phyloP scores from a whole-genome alignment of 2,888 invertebrate genomes.

The Polymixis lichenea region DNA sequence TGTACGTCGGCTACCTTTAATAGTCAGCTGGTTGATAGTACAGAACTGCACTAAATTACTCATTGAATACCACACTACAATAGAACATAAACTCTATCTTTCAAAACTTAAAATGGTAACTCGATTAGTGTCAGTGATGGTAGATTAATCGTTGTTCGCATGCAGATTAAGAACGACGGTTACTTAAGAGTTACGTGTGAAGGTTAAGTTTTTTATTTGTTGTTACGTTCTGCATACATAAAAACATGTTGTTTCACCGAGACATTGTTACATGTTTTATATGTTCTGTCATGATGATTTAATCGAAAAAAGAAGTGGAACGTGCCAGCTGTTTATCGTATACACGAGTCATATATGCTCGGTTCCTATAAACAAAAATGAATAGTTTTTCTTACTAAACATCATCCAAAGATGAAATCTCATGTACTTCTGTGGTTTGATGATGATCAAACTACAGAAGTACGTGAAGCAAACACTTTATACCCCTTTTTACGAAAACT shows the following conservation, averaged over 20 bases:
- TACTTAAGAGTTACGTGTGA: conserved; percentile 54
- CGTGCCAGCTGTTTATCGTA: conserved; percentile 1
- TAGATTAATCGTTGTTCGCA: conserved; percentile 47
- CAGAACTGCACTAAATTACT: conserved; percentile 66
- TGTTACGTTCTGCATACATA: conserved; percentile 16
- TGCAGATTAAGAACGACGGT: conserved; percentile 52
- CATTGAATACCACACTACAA: conserved; percentile 45
- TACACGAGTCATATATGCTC: not conserved
- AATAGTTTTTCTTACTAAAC: no score
- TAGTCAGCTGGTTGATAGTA: conserved; percentile 62
- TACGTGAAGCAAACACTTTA: no score
- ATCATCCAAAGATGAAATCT: no score
- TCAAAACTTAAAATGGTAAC: conserved; percentile 5
- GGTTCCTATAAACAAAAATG: no score
- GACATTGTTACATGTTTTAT: conserved; percentile 20
- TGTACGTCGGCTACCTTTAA: conserved; percentile 52
- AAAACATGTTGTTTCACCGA: conserved; percentile 12
- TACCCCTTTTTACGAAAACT: no score
- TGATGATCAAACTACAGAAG: no score
- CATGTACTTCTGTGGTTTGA: no score
- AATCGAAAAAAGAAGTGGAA: not conserved
- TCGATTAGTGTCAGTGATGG: conserved; percentile 10
- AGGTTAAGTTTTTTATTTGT: conserved; percentile 55
- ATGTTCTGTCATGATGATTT: conserved; percentile 6
- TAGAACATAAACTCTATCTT: conserved; percentile 24